Percentiles rank a stretch among this genome's conserved stretches.
Conservation (phyloP, 2,113 vertebrate genomes). For the Ascaphus truei region DNA sequence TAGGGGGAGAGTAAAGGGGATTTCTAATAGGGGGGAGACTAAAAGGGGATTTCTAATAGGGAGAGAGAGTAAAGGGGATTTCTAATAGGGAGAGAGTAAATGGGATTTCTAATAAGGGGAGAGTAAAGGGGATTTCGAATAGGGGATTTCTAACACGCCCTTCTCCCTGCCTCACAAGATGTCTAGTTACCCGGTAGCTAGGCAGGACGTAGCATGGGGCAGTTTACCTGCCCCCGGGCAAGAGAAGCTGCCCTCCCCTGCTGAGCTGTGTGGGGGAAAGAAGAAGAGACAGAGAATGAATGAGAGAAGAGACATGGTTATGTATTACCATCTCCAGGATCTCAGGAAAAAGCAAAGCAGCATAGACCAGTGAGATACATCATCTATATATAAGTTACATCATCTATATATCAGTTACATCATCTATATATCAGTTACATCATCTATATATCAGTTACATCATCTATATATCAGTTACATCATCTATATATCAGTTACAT, state of each 20-base stretch:
- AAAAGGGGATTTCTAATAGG: too few relatives aligned
- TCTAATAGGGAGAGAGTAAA: too few relatives aligned
- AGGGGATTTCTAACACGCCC: too few relatives aligned
- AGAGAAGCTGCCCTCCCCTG: not conserved
- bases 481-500: not conserved
- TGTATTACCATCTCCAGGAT: not conserved
- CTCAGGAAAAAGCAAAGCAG: constrained; percentile 8
- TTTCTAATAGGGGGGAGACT: too few relatives aligned
- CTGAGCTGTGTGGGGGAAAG: not conserved
- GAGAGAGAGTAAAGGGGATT: too few relatives aligned
- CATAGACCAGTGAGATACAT: constrained; percentile 2
- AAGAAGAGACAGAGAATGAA: not conserved
- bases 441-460: not conserved
- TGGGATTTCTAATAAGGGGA: too few relatives aligned
- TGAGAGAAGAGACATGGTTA: not conserved
- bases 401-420: too few relatives aligned
- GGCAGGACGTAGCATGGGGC: not conserved
- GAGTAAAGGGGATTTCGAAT: too few relatives aligned
- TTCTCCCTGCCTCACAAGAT: not conserved
- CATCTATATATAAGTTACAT: too few relatives aligned
- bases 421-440: too few relatives aligned
- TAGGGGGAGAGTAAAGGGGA: too few relatives aligned
- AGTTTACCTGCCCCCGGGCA: not conserved
- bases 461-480: not conserved
- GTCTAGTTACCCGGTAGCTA: not conserved